A percentile compares a stretch with the other conserved stretches of the same genome.
phyloP scores from a whole-genome alignment of 2,888 invertebrate species.

The Microdon myrmicae region DNA sequence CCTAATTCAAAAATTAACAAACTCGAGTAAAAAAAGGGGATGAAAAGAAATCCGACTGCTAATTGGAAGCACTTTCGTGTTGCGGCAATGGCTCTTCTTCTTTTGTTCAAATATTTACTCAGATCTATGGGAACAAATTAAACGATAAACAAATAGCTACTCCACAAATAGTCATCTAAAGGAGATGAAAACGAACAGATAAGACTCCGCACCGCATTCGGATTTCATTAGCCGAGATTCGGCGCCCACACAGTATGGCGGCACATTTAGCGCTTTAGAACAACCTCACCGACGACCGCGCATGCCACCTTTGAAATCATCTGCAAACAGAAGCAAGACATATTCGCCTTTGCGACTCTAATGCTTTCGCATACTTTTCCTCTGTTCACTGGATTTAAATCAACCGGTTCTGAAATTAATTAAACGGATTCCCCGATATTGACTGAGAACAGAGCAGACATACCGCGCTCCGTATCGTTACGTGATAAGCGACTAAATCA shows the following conservation, averaged over 20 bases:
- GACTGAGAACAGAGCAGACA: no score
- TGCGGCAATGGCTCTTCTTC: constrained; percentile 2
- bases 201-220: constrained; percentile 50
- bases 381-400: no score
- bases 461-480: no score
- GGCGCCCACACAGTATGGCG: constrained; percentile 26
- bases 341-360: no score
- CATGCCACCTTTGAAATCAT: no score
- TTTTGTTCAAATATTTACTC: constrained; percentile 50
- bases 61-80: constrained; percentile 36
- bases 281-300: constrained; percentile 30
- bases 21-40: background rate
- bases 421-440: no score
- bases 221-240: constrained; percentile 36
- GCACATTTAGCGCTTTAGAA: constrained; percentile 35
- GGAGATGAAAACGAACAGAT: constrained; percentile 39
- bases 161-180: constrained; percentile 29
- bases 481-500: no score
- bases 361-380: no score
- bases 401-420: no score
- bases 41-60: constrained; percentile 8
- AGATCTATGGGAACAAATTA: constrained; percentile 40
- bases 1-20: constrained; percentile 32
- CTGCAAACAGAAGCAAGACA: constrained; percentile 44
- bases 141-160: constrained; percentile 32